Conservation (phyloP, 2,888 invertebrate species). For the Scaptomyza cyrtandrae region DNA sequence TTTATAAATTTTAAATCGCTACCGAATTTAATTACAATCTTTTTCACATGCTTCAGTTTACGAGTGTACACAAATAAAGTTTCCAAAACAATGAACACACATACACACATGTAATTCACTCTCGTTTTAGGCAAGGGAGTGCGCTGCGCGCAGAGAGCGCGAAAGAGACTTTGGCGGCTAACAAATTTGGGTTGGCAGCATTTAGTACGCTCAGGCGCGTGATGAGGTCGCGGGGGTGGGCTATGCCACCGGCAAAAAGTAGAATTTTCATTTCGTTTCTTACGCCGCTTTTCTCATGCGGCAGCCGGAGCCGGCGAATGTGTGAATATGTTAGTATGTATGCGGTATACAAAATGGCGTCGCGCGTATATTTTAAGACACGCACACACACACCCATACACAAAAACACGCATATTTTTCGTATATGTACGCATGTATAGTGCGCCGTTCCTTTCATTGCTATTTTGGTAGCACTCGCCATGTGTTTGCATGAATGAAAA, state of each 20-base stretch:
- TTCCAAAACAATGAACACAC: slow-evolving; percentile 71
- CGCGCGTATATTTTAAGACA: slow-evolving; percentile 80
- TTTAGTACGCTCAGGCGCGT: slow-evolving; percentile 37
- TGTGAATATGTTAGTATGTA: slow-evolving; percentile 57
- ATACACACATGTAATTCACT: slow-evolving; percentile 24
- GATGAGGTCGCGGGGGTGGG: slow-evolving; percentile 37
- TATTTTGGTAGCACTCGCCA: slow-evolving; percentile 69
- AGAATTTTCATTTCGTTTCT: slow-evolving; percentile 74
- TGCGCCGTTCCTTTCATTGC: slow-evolving; percentile 60
- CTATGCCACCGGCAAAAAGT: slow-evolving; percentile 67
- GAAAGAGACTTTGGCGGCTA: slow-evolving; percentile 29
- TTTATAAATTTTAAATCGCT: background rate
- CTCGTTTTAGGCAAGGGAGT: slow-evolving; percentile 29
- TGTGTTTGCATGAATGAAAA: slow-evolving; percentile 67
- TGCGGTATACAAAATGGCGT: slow-evolving; percentile 81
- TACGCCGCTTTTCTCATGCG: slow-evolving; percentile 67
- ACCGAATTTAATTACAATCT: background rate
- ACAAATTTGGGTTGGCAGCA: slow-evolving; percentile 68
- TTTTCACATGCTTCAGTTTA: background rate
- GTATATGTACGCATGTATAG: slow-evolving; percentile 4
- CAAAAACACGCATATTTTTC: slow-evolving; percentile 58
- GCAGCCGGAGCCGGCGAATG: slow-evolving; percentile 54
- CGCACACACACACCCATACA: slow-evolving; percentile 63
- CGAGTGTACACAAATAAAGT: slow-evolving; percentile 69
- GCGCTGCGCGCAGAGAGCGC: slow-evolving; percentile 32